Base-by-base conservation (phyloP, 1,140 invertebrate genomes). In the Drosophila ananassae region DNA sequence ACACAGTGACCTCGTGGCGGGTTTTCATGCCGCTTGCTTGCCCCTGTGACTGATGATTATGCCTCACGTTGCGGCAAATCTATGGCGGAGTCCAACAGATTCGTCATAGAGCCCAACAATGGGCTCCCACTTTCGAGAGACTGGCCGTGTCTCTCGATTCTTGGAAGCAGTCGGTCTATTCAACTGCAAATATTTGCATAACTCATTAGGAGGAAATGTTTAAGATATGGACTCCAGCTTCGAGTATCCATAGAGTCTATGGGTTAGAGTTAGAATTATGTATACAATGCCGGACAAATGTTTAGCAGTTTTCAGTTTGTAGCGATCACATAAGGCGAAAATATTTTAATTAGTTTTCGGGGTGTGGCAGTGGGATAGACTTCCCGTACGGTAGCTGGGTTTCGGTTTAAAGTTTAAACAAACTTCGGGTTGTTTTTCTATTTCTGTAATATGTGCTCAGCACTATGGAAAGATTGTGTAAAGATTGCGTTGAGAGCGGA, bases 281-380 rank as follows among this genome's bases (percentile, higher is more conserved):
- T 22, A 37, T 30, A n/a, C 39, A 63, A 30, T 17, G 24, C 47
- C 51, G 41, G 21, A 34, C 51, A 32, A 44, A 53, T 50, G 55
- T 44, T 72, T 51, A 72, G 66, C 39, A 59, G 48, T 68, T 79
- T 75, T 54, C 68, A 66, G 77, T 80, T 67, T 77, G 60, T 75
- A 44, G 77, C 66, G 83, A 89, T 79, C 75, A 48, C 78, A 63
- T 21, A 55, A 73, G 66, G 73, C 62, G 64, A 60, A 87, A 79
- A 89, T 82, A 87, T 89, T 87, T 78, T 87, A 87, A 87, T 87
- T 87, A 87, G 75, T 78, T 87, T 84, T 82, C 64, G 78, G 79
- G 78, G 53, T 64, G 79, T 58, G 74, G 41, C n/a, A 22, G 32
- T 1, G 25, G 41, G 17, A 37, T 46, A 25, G 50, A 30, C 52